Conservation (phyloP, 2,113 vertebrate species). For the Xiphophorus maculatus region DNA sequence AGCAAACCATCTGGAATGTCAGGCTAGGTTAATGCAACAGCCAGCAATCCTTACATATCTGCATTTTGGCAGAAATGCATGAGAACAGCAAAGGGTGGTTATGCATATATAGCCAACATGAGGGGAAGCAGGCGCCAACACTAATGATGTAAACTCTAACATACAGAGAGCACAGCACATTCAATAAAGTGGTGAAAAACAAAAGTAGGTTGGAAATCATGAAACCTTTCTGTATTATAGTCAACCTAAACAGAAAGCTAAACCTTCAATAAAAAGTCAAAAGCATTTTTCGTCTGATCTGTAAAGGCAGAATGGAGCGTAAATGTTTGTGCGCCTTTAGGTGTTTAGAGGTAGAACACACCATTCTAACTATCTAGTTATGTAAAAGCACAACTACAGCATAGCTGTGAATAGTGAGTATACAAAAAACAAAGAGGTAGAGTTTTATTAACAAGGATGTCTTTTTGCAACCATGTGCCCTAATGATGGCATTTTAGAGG, state of each 20-base stretch:
- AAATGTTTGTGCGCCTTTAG: too few species aligned
- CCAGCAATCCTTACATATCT: neutral
- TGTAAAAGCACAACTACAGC: too few species aligned
- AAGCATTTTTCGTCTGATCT: neutral
- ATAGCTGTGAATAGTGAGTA: too few species aligned
- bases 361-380: too few species aligned
- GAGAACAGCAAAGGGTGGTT: neutral
- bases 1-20: slow-evolving; percentile 4
- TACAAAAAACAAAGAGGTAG: too few species aligned
- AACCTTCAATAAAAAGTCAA: neutral
- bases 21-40: slow-evolving; percentile 14
- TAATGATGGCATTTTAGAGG: too few species aligned
- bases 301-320: neutral
- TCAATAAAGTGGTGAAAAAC: neutral
- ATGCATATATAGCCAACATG: neutral
- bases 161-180: neutral
- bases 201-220: neutral
- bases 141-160: neutral
- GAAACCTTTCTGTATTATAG: neutral
- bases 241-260: neutral
- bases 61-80: slow-evolving; percentile 9
- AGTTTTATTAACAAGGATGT: too few species aligned
- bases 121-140: neutral
- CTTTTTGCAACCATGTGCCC: too few species aligned
- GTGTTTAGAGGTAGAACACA: too few species aligned